Evolutionary conservation across 2,113 vertebrate species (phyloP).

Genomic region (Microcebus murinus): DNA sequence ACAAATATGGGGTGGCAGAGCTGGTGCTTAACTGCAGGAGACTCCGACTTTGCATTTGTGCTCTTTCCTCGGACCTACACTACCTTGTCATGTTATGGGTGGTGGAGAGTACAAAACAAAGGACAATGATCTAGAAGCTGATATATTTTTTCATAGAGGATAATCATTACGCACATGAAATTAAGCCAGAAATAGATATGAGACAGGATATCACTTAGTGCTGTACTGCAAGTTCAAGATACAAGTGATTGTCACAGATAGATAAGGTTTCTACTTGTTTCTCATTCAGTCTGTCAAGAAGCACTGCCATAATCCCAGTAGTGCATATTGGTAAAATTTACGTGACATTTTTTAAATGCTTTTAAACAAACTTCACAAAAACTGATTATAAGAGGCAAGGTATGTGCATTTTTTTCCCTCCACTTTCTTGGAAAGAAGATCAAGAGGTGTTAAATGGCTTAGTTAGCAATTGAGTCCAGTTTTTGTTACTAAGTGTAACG

Average conservation of each 20-base stretch:
- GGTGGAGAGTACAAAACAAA: neutral
- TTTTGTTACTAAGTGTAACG: neutral
- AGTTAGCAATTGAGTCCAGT: neutral
- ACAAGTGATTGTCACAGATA: neutral
- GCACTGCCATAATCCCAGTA: neutral
- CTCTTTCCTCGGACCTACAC: neutral
- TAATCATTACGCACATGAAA: neutral
- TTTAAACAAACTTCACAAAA: neutral
- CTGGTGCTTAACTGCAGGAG: neutral
- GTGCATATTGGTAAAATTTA: neutral
- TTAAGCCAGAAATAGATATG: neutral
- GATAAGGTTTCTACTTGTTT: neutral
- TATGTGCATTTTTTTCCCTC: neutral
- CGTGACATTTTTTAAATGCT: neutral
- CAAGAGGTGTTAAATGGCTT: neutral
- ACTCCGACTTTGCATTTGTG: neutral
- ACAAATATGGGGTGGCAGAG: neutral
- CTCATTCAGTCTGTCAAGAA: neutral
- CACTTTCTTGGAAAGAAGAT: neutral
- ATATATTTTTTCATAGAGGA: neutral
- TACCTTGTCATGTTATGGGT: neutral
- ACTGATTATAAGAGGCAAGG: neutral
- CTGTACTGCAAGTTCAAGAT: neutral
- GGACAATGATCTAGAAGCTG: neutral
- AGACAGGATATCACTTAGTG: neutral